Percentiles rank a stretch among this genome's conserved stretches.
Evolutionary conservation across 2,797 vertebrate species (phyloP).

Genomic region (Phataginus tricuspis): DNA sequence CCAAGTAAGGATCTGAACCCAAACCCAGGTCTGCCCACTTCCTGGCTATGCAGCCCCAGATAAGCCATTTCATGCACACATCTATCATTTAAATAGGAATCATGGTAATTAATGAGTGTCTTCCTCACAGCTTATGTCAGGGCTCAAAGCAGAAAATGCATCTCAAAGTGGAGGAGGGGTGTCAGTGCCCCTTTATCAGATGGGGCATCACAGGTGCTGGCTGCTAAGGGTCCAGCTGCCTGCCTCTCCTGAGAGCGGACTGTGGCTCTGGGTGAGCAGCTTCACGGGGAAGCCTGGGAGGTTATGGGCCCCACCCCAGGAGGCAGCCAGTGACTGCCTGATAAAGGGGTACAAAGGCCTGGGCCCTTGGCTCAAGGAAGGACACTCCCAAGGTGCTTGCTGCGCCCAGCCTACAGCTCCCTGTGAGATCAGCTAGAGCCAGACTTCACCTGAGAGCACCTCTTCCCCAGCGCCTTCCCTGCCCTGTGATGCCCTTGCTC

Average conservation of each 20-base stretch:
- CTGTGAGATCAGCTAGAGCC: not conserved
- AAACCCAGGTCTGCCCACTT: not conserved
- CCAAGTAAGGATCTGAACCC: not conserved
- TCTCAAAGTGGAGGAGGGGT: not conserved
- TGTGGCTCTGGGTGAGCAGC: not conserved
- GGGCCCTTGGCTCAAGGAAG: not conserved
- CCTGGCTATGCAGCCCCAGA: too few species aligned
- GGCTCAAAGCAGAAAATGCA: not conserved
- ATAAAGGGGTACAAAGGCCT: not conserved
- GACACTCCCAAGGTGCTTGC: not conserved
- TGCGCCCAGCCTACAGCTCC: not conserved
- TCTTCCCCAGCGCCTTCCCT: not conserved
- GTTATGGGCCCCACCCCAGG: not conserved
- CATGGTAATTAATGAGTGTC: not conserved
- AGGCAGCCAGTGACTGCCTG: not conserved
- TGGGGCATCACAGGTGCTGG: not conserved
- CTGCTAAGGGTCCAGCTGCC: not conserved
- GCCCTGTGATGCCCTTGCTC: not conserved
- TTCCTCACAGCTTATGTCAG: not conserved
- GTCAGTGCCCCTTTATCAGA: not conserved
- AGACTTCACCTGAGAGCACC: not conserved
- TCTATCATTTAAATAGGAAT: not conserved
- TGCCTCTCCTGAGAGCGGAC: not conserved
- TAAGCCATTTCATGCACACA: not conserved
- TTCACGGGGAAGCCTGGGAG: not conserved